A percentile compares a stretch with the other conserved stretches of the same genome.
phyloP scores from a whole-genome alignment of 2,797 vertebrate species.

The Thripadectes ignobilis region DNA sequence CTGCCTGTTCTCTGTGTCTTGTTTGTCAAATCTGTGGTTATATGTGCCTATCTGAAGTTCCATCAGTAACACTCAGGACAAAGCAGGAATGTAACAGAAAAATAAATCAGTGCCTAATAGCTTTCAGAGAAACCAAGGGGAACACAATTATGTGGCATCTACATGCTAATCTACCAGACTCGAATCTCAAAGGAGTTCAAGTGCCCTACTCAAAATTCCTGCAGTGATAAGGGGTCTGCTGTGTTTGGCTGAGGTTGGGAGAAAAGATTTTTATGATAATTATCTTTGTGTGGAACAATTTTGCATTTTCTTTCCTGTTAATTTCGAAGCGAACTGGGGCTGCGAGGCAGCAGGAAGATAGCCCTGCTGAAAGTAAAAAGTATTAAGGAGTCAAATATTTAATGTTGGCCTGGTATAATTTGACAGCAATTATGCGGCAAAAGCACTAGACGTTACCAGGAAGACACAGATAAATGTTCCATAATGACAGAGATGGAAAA shows the following conservation, averaged over 20 bases:
- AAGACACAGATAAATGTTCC: slow-evolving; percentile 47
- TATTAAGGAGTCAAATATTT: slow-evolving; percentile 70
- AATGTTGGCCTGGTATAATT: slow-evolving; percentile 63
- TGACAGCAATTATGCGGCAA: slow-evolving; percentile 66
- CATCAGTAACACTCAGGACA: slow-evolving; percentile 78
- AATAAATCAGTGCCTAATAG: slow-evolving; percentile 91
- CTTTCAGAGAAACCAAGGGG: slow-evolving; percentile 88
- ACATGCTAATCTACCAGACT: slow-evolving; percentile 93
- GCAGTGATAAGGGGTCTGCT: slow-evolving; percentile 89
- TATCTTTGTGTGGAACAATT: slow-evolving; percentile 77
- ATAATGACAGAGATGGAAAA: slow-evolving; percentile 18
- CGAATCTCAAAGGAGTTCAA: slow-evolving; percentile 88
- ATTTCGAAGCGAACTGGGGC: slow-evolving; percentile 58
- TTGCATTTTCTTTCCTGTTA: slow-evolving; percentile 73
- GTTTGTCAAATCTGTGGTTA: slow-evolving; percentile 45
- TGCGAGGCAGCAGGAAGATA: slow-evolving; percentile 49
- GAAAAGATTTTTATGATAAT: slow-evolving; percentile 89
- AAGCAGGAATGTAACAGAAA: slow-evolving; percentile 80
- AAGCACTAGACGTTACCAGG: slow-evolving; percentile 52
- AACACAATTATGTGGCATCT: slow-evolving; percentile 95
- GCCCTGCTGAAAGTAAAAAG: slow-evolving; percentile 52
- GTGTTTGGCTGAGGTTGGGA: slow-evolving; percentile 83
- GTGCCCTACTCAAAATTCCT: slow-evolving; percentile 93
- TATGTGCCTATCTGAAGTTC: slow-evolving; percentile 74
- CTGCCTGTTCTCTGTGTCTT: slow-evolving; percentile 17